These are phyloP conservation scores for Protonemura montana DNA, from an alignment of 2,888 invertebrate species.

Conservation along the genomic window DNA sequence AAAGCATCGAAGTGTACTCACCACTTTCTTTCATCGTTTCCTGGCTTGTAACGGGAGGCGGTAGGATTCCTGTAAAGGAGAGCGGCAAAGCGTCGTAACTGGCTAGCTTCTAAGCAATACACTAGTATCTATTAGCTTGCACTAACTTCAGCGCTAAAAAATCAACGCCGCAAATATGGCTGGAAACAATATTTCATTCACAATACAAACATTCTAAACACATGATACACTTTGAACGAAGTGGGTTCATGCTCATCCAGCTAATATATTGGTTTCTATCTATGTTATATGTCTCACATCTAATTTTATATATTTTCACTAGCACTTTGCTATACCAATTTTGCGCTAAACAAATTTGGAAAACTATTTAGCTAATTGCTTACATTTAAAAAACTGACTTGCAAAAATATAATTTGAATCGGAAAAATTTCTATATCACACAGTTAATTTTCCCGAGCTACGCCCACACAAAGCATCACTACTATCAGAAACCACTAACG, in stretches of 20 bases:
- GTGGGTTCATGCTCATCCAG: not conserved
- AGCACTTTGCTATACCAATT: too few species aligned
- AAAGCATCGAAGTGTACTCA: constrained; percentile 44
- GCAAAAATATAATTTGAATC: not conserved
- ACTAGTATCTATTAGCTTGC: constrained; percentile 21
- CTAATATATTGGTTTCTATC: too few species aligned
- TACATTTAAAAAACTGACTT: not conserved
- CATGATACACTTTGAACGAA: too few species aligned
- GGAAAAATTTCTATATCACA: not conserved
- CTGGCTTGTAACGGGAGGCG: constrained; percentile 48
- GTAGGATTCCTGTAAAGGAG: constrained; percentile 48
- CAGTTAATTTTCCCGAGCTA: not conserved
- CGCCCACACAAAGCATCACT: not conserved
- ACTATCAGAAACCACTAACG: not conserved
- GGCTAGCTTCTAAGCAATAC: constrained; percentile 47
- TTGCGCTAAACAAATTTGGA: not conserved
- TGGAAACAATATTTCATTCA: not conserved
- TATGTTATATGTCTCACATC: too few species aligned
- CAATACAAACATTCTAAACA: not conserved
- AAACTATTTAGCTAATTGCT: not conserved
- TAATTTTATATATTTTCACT: too few species aligned
- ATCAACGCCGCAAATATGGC: not conserved
- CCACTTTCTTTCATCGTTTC: constrained; percentile 48
- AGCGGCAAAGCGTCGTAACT: constrained; percentile 42
- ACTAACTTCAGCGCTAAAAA: not conserved